Conservation (phyloP, 2,797 vertebrate genomes). For the Pitangus sulphuratus region DNA sequence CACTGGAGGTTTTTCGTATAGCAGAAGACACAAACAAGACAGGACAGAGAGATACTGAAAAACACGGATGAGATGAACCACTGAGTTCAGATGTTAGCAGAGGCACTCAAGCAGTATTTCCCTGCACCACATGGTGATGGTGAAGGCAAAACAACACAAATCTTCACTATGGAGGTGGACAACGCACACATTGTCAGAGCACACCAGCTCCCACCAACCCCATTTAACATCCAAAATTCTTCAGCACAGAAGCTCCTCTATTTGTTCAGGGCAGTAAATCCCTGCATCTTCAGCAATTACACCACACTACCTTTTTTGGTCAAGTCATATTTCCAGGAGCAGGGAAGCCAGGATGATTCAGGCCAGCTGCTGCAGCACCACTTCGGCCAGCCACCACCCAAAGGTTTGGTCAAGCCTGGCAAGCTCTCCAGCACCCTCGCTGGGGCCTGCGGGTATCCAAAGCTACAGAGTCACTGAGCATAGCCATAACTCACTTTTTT, state of each 20-base stretch:
- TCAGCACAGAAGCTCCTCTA: background rate
- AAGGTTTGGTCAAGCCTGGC: background rate
- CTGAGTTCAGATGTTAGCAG: background rate
- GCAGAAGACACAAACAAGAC: background rate
- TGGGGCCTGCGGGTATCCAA: background rate
- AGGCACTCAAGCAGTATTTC: background rate
- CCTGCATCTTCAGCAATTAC: background rate
- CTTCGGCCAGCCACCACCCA: background rate
- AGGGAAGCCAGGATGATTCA: background rate
- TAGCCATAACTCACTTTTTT: fast-evolving
- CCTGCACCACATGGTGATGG: fast-evolving
- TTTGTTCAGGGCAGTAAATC: background rate
- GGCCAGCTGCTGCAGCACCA: fast-evolving
- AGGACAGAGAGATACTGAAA: background rate
- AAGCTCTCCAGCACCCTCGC: background rate
- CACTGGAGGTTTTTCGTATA: background rate
- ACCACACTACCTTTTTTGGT: background rate
- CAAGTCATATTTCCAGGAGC: background rate
- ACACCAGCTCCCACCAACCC: background rate
- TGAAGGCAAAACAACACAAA: fast-evolving
- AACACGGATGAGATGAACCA: background rate
- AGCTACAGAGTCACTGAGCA: fast-evolving
- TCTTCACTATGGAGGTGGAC: background rate
- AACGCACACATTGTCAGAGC: fast-evolving
- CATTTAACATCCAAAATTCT: background rate